These are phyloP conservation scores for Danionella cerebrum DNA, from an alignment of 2,113 vertebrate species.

Conservation along the genomic window DNA sequence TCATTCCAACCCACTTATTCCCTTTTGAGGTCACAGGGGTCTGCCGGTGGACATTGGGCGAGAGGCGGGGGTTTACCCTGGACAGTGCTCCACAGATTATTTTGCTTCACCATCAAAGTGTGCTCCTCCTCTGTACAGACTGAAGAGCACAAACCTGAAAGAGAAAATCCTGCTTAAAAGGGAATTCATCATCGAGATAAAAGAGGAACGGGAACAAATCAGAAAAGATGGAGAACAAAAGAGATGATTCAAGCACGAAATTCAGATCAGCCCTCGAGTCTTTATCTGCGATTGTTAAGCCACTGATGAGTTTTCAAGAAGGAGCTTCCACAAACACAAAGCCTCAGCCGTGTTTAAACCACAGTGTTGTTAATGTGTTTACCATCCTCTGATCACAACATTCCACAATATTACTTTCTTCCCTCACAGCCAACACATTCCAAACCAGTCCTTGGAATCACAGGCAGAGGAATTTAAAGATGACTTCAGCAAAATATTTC, in stretches of 20 bases:
- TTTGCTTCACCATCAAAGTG: no score
- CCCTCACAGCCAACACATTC: conserved; percentile 1
- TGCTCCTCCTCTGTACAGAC: conserved; percentile 15
- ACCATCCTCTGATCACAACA: background rate
- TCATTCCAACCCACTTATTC: no score
- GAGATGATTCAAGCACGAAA: conserved; percentile 37
- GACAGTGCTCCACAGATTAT: no score
- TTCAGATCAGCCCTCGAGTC: conserved; percentile 20
- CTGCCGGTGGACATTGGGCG: no score
- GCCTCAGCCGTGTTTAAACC: conserved; percentile 10
- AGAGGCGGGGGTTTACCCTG: no score
- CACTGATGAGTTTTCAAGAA: conserved; percentile 41
- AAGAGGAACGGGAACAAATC: conserved; percentile 17
- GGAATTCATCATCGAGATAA: conserved; percentile 34
- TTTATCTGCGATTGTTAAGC: conserved; percentile 29
- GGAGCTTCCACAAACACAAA: conserved; percentile 21
- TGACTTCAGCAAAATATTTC: background rate
- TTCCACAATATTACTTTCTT: background rate
- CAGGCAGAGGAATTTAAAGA: background rate
- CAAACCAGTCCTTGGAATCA: background rate
- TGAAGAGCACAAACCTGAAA: conserved; percentile 32
- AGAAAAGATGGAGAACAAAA: conserved; percentile 18
- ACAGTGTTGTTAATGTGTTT: conserved; percentile 15
- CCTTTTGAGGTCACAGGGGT: no score
- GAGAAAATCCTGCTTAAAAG: conserved; percentile 31